Conservation (phyloP, 2,888 invertebrate species). For the Luperina nickerlii region DNA sequence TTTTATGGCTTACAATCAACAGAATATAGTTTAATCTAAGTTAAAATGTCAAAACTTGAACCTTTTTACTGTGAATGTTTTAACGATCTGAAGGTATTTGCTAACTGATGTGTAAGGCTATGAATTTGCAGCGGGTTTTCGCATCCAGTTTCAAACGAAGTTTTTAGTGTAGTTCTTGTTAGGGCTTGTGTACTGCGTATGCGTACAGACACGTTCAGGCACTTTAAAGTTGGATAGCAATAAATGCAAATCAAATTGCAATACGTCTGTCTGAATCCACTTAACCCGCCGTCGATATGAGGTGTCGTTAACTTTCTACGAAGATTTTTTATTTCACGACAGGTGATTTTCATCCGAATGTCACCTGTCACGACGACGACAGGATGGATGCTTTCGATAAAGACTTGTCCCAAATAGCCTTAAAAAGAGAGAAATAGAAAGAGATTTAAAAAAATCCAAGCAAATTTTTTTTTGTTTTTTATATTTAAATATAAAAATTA, state of each 20-base stretch:
- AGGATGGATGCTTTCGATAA: too few species aligned
- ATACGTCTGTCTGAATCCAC: too few species aligned
- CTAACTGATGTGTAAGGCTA: background rate
- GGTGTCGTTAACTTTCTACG: background rate
- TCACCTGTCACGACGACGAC: background rate
- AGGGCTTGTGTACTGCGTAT: too few species aligned
- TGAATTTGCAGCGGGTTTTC: background rate
- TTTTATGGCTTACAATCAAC: constrained; percentile 11
- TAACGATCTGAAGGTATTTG: constrained; percentile 3
- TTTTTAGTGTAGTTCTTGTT: background rate
- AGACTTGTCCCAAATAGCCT: background rate
- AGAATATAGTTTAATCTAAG: background rate
- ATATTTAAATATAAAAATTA: too few species aligned
- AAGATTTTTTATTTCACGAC: background rate
- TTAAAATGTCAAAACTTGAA: constrained; percentile 11
- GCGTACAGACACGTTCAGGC: background rate
- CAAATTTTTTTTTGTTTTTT: background rate
- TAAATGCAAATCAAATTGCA: too few species aligned
- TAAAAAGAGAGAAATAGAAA: background rate
- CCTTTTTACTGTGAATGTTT: background rate
- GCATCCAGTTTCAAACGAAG: background rate
- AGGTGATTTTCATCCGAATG: too few species aligned
- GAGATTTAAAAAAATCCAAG: background rate
- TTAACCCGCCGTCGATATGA: background rate
- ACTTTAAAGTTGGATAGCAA: background rate